Percentiles rank a stretch among this genome's conserved stretches.
Evolutionary conservation across 1,140 invertebrate genomes (phyloP).

Genomic region (Solenopsis invicta): DNA sequence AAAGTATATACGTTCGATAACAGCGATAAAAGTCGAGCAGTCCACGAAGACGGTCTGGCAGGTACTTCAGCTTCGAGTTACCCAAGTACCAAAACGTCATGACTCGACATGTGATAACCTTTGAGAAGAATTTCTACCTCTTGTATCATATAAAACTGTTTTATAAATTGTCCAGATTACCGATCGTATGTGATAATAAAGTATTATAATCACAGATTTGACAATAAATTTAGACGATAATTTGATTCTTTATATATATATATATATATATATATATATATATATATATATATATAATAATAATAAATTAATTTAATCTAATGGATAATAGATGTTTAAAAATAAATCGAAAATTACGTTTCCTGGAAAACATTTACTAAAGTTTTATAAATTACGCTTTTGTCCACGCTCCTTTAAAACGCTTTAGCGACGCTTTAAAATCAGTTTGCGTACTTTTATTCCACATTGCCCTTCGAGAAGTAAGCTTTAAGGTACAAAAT

Average conservation of each 20-base stretch:
- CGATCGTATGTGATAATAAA: not conserved
- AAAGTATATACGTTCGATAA: constrained; percentile 75
- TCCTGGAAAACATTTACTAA: constrained; percentile 27
- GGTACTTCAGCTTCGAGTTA: constrained; percentile 53
- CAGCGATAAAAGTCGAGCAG: constrained; percentile 75
- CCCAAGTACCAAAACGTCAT: constrained; percentile 37
- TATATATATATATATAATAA: not conserved
- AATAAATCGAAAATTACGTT: constrained; percentile 8
- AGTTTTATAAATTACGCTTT: constrained; percentile 33
- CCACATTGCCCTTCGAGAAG: constrained; percentile 45
- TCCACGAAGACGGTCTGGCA: constrained; percentile 51
- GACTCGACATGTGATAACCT: constrained; percentile 41
- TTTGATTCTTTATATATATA: not conserved
- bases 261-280: not conserved
- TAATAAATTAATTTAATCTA: too few relatives aligned
- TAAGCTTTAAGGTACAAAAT: constrained; percentile 71
- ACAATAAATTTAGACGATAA: not conserved
- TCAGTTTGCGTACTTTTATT: constrained; percentile 70
- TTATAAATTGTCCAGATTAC: not conserved
- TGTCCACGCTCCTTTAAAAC: constrained; percentile 33
- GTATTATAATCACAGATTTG: not conserved
- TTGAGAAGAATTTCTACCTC: not conserved
- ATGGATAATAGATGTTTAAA: not conserved
- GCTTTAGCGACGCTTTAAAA: constrained; percentile 69
- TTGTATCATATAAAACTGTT: not conserved